A percentile compares a stretch with the other conserved stretches of the same genome.
Conservation (phyloP, 2,113 vertebrate genomes). For the Blennius ocellaris region DNA sequence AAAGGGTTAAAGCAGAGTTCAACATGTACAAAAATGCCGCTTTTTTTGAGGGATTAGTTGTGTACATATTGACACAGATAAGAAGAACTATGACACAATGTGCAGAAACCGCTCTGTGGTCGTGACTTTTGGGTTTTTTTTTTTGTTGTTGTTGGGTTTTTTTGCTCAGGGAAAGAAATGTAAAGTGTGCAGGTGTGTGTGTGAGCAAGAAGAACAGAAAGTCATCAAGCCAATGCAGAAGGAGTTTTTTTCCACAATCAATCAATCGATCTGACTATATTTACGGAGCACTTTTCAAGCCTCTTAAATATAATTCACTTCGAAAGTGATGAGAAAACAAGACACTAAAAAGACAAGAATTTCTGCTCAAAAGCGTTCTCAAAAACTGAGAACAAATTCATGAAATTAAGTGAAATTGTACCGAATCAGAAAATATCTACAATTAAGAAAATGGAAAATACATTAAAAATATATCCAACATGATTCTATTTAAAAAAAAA, state of each 20-base stretch:
- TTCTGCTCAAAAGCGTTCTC: too few species aligned
- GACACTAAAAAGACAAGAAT: too few species aligned
- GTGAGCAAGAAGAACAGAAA: background rate
- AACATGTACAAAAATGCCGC: background rate
- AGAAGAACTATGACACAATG: background rate
- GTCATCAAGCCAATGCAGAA: too few species aligned
- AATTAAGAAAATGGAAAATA: constrained; percentile 1
- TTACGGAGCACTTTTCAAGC: too few species aligned
- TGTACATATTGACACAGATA: background rate
- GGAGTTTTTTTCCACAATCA: too few species aligned
- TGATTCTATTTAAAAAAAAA: constrained; percentile 7
- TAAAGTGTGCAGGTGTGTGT: constrained; percentile 2
- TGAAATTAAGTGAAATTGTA: too few species aligned
- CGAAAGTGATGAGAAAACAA: too few species aligned
- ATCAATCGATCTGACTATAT: too few species aligned
- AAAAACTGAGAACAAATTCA: too few species aligned
- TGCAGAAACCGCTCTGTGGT: background rate
- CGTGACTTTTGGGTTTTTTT: background rate
- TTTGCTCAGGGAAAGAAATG: background rate
- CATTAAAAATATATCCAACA: constrained; percentile 41
- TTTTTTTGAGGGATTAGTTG: background rate
- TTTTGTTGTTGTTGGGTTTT: too few species aligned
- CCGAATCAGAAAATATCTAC: too few species aligned
- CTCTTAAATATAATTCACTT: too few species aligned
- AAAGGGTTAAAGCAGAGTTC: background rate